A percentile compares a stretch with the other conserved stretches of the same genome.
These are phyloP conservation scores for Trichopria drosophilae DNA, from an alignment of 2,888 invertebrate genomes.

Conservation along the genomic window DNA sequence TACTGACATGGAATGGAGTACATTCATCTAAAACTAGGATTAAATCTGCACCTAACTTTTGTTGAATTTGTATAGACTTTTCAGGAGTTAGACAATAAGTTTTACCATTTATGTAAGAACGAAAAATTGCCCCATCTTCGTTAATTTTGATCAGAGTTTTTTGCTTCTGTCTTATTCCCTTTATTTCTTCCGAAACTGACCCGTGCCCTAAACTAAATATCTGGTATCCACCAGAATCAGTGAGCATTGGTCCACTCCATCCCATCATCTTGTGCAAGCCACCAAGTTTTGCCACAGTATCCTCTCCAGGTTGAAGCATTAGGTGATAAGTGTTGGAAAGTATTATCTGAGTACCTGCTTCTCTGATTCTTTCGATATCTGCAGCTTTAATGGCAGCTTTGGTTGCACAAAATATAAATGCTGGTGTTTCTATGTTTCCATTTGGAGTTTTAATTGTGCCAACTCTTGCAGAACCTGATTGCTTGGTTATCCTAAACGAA, in stretches of 20 bases:
- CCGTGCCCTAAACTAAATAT: conserved; percentile 22
- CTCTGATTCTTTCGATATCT: conserved; percentile 18
- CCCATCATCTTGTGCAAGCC: conserved; percentile 24
- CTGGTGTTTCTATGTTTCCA: conserved; percentile 22
- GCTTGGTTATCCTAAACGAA: conserved; percentile 21
- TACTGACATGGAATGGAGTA: conserved; percentile 4
- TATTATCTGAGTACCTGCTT: conserved; percentile 21
- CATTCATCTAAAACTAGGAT: conserved; percentile 13
- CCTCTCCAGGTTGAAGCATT: conserved; percentile 26
- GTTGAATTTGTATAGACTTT: conserved; percentile 14
- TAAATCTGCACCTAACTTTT: conserved; percentile 8
- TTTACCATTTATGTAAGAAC: no score
- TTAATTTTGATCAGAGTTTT: conserved; percentile 12
- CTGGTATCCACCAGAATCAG: conserved; percentile 23
- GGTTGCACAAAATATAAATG: conserved; percentile 23
- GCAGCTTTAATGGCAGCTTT: conserved; percentile 25
- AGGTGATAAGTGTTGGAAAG: conserved; percentile 28
- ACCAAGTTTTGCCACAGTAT: conserved; percentile 25
- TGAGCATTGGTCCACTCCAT: conserved; percentile 25
- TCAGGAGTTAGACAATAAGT: conserved; percentile 12
- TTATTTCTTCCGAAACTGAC: conserved; percentile 25
- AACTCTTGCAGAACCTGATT: conserved; percentile 24
- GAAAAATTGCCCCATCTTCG: conserved; percentile 17
- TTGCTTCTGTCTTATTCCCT: conserved; percentile 21
- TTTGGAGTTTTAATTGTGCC: conserved; percentile 24